Evolutionary conservation across 2,113 vertebrate genomes (phyloP).

Genomic region (Sciurus niger): DNA sequence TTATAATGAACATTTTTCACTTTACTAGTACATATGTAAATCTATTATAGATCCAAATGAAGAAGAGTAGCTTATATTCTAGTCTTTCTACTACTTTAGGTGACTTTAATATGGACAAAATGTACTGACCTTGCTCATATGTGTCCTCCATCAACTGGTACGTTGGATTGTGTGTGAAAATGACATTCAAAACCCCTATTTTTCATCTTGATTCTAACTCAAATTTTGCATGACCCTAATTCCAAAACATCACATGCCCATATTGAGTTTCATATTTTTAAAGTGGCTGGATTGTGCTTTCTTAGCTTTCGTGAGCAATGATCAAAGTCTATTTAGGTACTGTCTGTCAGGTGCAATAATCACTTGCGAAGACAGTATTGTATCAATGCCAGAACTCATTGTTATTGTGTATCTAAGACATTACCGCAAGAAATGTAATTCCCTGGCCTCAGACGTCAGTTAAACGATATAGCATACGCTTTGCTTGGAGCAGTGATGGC

Average conservation of each 20-base stretch:
- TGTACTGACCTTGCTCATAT: background rate
- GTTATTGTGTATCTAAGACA: constrained; percentile 61
- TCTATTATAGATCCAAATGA: background rate
- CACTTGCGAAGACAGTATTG: background rate
- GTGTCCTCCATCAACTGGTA: background rate
- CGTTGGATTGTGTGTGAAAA: background rate
- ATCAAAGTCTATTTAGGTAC: background rate
- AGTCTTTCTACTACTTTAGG: background rate
- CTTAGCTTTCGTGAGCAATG: background rate
- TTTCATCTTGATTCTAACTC: background rate
- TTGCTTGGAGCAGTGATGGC: constrained; percentile 24
- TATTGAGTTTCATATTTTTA: background rate
- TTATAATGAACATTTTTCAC: background rate
- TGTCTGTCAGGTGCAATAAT: background rate
- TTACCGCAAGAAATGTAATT: constrained; percentile 62
- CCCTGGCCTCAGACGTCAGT: constrained; percentile 48
- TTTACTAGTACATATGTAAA: background rate
- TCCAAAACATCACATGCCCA: background rate
- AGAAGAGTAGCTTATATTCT: background rate
- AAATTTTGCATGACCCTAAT: background rate
- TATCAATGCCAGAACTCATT: constrained; percentile 17
- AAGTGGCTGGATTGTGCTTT: background rate
- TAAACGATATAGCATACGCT: constrained; percentile 61
- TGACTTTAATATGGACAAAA: background rate
- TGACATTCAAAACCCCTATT: background rate